phyloP scores from a whole-genome alignment of 2,113 vertebrate genomes.

The Rhinolophus ferrumequinum region DNA sequence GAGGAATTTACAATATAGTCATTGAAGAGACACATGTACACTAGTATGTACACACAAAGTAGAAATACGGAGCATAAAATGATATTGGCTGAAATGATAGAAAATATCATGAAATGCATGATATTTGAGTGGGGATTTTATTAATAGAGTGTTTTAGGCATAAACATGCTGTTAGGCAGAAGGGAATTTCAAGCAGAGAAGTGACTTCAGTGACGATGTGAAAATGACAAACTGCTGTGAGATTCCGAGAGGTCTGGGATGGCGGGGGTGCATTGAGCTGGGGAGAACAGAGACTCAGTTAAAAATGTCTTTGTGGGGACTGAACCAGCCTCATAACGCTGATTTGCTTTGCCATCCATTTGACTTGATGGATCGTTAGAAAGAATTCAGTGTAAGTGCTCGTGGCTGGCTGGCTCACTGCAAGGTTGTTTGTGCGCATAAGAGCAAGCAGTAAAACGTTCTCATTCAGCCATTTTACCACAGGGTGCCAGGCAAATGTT shows the following conservation, averaged over 20 bases:
- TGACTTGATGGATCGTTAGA: background rate
- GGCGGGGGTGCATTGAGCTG: accelerated
- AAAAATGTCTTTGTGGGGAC: background rate
- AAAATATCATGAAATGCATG: background rate
- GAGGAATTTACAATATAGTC: background rate
- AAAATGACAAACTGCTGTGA: background rate
- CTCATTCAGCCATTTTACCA: background rate
- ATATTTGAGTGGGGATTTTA: background rate
- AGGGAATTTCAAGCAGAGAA: background rate
- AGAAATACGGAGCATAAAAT: background rate
- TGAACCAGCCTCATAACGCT: background rate
- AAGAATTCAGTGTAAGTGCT: background rate
- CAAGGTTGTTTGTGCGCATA: background rate
- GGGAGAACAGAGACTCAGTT: background rate
- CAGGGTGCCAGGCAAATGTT: background rate
- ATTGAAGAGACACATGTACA: background rate
- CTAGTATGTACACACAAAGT: background rate
- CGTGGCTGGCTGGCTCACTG: background rate
- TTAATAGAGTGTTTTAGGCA: background rate
- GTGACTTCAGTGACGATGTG: background rate
- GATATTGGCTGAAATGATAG: background rate
- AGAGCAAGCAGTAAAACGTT: background rate
- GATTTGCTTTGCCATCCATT: background rate
- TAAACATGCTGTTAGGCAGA: background rate
- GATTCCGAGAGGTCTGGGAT: background rate